These are phyloP conservation scores for Phyllotreta cruciferae DNA, from an alignment of 2,888 invertebrate species.

Conservation along the genomic window DNA sequence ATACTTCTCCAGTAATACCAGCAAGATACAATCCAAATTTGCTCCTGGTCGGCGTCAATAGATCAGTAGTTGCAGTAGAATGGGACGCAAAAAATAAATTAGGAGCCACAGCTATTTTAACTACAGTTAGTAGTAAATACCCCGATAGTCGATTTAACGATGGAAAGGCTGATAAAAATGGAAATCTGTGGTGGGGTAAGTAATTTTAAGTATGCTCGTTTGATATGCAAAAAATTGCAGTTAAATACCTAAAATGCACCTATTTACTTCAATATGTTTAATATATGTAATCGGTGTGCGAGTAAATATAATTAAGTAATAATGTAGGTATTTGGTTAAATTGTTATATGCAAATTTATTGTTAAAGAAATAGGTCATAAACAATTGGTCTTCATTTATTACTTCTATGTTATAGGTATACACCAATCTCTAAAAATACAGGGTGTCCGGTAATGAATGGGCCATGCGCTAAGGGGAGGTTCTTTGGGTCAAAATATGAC, in stretches of 20 bases:
- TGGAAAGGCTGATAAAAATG: conserved; percentile 66
- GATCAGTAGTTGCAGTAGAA: conserved; percentile 58
- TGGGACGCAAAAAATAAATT: conserved; percentile 60
- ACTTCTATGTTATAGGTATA: no score
- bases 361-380: no score
- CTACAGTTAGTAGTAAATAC: conserved; percentile 60
- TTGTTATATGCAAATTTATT: no score
- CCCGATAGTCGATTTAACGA: conserved; percentile 65
- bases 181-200: conserved; percentile 66
- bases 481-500: no score
- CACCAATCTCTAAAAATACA: no score
- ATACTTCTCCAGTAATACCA: conserved; percentile 46
- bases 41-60: conserved; percentile 48
- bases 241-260: background rate
- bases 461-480: no score
- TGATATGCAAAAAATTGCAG: conserved; percentile 6
- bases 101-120: conserved; percentile 48
- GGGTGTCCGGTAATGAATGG: no score
- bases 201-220: conserved; percentile 14
- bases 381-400: no score
- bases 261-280: background rate
- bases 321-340: background rate
- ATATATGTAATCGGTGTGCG: background rate
- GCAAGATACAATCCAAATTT: conserved; percentile 46
- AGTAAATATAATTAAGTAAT: no score